Evolutionary conservation across 1,140 invertebrate genomes (phyloP).

Genomic region (Drosophila rhopaloa): DNA sequence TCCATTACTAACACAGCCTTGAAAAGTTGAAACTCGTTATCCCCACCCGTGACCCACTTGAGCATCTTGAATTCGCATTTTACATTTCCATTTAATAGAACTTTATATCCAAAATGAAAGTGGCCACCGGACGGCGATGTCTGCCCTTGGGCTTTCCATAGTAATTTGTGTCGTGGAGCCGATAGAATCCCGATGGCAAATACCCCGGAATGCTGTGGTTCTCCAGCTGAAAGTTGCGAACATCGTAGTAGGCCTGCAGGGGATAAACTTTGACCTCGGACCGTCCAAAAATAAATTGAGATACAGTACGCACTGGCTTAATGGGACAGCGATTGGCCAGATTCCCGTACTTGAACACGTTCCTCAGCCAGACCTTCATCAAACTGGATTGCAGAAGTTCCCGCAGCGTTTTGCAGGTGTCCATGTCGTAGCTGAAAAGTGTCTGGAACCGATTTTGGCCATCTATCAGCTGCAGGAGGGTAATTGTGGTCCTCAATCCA

Average conservation of each 20-base stretch:
- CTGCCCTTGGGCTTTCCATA: constrained; percentile 44
- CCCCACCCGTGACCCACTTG: constrained; percentile 39
- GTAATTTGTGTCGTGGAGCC: constrained; percentile 44
- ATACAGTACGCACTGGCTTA: constrained; percentile 33
- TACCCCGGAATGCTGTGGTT: constrained; percentile 56
- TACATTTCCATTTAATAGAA: constrained; percentile 59
- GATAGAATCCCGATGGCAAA: constrained; percentile 47
- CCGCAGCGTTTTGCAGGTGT: constrained; percentile 53
- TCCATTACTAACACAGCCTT: constrained; percentile 7
- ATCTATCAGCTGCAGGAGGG: constrained; percentile 28
- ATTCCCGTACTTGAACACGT: constrained; percentile 63
- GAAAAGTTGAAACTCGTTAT: constrained; percentile 18
- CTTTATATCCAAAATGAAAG: constrained; percentile 49
- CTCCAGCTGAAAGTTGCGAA: constrained; percentile 62
- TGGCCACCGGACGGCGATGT: constrained; percentile 34
- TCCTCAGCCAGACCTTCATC: constrained; percentile 54
- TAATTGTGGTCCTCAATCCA: constrained; percentile 40
- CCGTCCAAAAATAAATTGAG: too few relatives aligned
- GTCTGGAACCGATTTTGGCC: constrained; percentile 35
- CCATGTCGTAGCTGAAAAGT: constrained; percentile 60
- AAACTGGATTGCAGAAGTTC: constrained; percentile 38
- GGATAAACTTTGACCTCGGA: not conserved
- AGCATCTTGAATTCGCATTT: constrained; percentile 16
- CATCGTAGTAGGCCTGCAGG: constrained; percentile 42
- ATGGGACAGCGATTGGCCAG: constrained; percentile 52